These are phyloP conservation scores for Nematolebias whitei DNA, from an alignment of 2,113 vertebrate species.

Conservation along the genomic window DNA sequence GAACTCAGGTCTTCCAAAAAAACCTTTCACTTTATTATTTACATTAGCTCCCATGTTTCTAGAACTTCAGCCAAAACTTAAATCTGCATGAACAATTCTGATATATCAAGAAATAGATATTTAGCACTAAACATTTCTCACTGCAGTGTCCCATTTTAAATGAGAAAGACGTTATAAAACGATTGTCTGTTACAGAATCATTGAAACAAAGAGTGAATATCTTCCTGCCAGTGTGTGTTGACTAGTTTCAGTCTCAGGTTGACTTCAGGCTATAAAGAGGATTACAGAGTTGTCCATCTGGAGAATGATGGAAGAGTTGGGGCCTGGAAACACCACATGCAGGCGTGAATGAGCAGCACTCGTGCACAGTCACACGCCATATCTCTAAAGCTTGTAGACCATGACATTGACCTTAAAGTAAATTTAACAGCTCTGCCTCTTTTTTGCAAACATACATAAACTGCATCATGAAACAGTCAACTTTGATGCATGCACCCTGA, in stretches of 20 bases:
- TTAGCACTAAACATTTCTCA: not conserved
- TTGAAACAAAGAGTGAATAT: slow-evolving; percentile 26
- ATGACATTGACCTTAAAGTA: slow-evolving; percentile 26
- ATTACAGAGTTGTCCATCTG: slow-evolving; percentile 54
- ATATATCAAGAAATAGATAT: not conserved
- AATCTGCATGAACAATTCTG: not conserved
- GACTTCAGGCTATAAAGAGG: slow-evolving; percentile 45
- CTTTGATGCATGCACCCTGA: too few relatives aligned
- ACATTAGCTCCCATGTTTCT: too few relatives aligned
- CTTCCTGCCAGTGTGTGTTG: slow-evolving; percentile 24
- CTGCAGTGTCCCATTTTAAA: not conserved
- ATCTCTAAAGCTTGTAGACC: slow-evolving; percentile 6
- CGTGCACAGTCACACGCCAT: slow-evolving; percentile 46
- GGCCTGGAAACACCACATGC: slow-evolving; percentile 34
- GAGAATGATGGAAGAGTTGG: slow-evolving; percentile 20
- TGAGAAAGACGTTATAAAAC: not conserved
- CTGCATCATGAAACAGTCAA: too few relatives aligned
- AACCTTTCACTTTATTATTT: too few relatives aligned
- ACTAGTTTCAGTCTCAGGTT: slow-evolving; percentile 41
- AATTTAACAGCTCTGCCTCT: slow-evolving; percentile 19
- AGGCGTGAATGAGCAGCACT: slow-evolving; percentile 45
- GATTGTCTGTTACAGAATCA: too few relatives aligned
- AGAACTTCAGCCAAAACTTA: too few relatives aligned
- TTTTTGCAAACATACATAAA: not conserved
- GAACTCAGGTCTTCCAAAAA: too few relatives aligned